Percentiles rank a stretch among this genome's conserved stretches.
Evolutionary conservation across 2,888 invertebrate genomes (phyloP).

Genomic region (Pseudococcus viburni): DNA sequence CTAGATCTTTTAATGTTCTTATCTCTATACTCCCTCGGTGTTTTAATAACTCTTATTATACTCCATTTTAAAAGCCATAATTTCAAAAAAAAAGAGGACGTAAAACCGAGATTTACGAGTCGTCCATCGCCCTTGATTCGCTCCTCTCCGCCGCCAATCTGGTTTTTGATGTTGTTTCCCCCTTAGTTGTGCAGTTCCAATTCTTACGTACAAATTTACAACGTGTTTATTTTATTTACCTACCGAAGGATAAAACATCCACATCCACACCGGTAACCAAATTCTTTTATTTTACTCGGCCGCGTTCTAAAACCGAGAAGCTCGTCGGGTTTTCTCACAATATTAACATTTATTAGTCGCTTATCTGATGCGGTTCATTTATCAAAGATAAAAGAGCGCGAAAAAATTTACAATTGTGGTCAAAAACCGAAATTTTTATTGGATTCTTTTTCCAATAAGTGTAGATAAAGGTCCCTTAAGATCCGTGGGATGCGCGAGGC

Average conservation of each 20-base stretch:
- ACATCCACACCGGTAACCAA: not conserved
- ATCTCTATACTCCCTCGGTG: conserved; percentile 37
- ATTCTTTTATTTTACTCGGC: conserved; percentile 32
- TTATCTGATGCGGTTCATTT: conserved; percentile 37
- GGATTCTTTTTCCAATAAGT: not conserved
- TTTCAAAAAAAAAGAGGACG: conserved; percentile 8
- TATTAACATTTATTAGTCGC: conserved; percentile 28
- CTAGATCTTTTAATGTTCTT: conserved; percentile 17
- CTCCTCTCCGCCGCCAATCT: not conserved
- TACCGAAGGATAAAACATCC: not conserved
- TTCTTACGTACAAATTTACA: conserved; percentile 51
- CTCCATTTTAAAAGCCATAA: conserved; percentile 61
- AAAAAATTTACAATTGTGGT: conserved; percentile 15
- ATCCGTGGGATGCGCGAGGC: not conserved
- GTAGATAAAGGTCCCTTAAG: no score
- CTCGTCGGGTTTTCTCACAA: conserved; percentile 37
- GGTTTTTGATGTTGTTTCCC: not conserved
- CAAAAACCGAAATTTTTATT: conserved; percentile 14
- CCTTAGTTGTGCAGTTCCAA: conserved; percentile 7
- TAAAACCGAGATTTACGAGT: conserved; percentile 62
- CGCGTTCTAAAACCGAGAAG: not conserved
- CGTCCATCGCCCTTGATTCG: conserved; percentile 51
- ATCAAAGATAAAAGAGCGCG: conserved; percentile 23
- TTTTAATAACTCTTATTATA: conserved; percentile 63
- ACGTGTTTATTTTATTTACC: conserved; percentile 63